phyloP scores from a whole-genome alignment of 2,113 vertebrate species.

The Engystomops pustulosus region DNA sequence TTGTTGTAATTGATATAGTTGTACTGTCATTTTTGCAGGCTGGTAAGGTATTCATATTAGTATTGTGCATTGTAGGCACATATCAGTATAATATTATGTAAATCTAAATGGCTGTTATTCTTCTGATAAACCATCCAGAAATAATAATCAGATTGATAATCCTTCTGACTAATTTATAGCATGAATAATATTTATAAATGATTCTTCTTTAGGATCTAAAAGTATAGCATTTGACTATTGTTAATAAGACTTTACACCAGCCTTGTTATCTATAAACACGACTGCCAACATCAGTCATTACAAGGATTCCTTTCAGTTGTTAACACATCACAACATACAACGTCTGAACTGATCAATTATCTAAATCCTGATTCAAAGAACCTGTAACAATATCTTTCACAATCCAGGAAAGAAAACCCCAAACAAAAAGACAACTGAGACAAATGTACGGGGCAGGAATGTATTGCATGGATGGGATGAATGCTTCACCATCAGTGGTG shows the following conservation, averaged over 20 bases:
- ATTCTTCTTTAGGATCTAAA: background rate
- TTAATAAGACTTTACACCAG: background rate
- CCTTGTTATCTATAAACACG: background rate
- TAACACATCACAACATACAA: background rate
- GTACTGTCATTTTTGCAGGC: too few species aligned
- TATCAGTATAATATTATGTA: too few species aligned
- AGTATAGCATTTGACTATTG: background rate
- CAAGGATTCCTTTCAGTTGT: background rate
- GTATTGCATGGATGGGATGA: background rate
- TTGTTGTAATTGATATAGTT: too few species aligned
- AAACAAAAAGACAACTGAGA: conserved; percentile 5
- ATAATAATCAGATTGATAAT: too few species aligned
- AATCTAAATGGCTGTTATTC: too few species aligned
- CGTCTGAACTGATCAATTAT: conserved; percentile 6
- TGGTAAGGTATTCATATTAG: too few species aligned
- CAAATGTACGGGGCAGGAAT: background rate
- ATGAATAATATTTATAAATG: background rate
- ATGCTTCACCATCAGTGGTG: background rate
- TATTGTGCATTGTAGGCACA: too few species aligned
- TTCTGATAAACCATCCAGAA: too few species aligned
- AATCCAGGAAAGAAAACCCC: background rate
- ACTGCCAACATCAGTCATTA: background rate
- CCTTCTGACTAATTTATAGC: background rate
- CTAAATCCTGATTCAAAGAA: conserved; percentile 9
- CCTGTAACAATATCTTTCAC: conserved; percentile 18